These are phyloP conservation scores for Neoaliturus tenellus DNA, from an alignment of 2,888 invertebrate species.

Conservation along the genomic window DNA sequence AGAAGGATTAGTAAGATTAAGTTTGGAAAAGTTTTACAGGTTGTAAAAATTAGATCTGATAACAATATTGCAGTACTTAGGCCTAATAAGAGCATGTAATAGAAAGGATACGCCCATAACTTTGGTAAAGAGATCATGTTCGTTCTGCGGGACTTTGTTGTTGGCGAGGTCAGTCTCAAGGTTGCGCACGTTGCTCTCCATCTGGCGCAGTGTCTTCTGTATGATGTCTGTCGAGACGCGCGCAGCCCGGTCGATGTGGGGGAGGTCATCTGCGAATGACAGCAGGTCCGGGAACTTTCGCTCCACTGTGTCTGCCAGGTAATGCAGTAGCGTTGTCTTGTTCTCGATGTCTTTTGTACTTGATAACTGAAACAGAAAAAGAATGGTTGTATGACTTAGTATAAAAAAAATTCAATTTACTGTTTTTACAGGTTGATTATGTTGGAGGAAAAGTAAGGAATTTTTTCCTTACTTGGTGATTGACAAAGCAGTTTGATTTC, in stretches of 20 bases:
- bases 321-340: slow-evolving; percentile 94
- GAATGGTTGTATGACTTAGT: neutral
- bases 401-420: too few relatives aligned
- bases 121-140: slow-evolving; percentile 90
- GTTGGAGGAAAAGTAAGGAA: too few relatives aligned
- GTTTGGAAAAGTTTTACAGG: too few relatives aligned
- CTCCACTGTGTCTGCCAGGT: slow-evolving; percentile 92
- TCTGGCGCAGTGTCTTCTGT: slow-evolving; percentile 87
- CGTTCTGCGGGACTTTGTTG: slow-evolving; percentile 85
- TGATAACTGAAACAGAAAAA: slow-evolving; percentile 77
- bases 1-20: too few relatives aligned
- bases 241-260: slow-evolving; percentile 85
- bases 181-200: slow-evolving; percentile 91
- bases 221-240: slow-evolving; percentile 83
- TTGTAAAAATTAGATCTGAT: too few relatives aligned
- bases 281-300: slow-evolving; percentile 91
- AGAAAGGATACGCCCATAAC: slow-evolving; percentile 92
- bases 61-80: too few relatives aligned
- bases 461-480: too few relatives aligned
- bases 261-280: slow-evolving; percentile 90
- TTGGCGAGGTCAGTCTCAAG: slow-evolving; percentile 94
- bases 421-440: too few relatives aligned
- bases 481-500: too few relatives aligned
- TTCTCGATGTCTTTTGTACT: slow-evolving; percentile 96
- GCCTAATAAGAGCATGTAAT: too few relatives aligned